phyloP scores from a whole-genome alignment of 2,888 invertebrate genomes.

The Anthoptus insignis region DNA sequence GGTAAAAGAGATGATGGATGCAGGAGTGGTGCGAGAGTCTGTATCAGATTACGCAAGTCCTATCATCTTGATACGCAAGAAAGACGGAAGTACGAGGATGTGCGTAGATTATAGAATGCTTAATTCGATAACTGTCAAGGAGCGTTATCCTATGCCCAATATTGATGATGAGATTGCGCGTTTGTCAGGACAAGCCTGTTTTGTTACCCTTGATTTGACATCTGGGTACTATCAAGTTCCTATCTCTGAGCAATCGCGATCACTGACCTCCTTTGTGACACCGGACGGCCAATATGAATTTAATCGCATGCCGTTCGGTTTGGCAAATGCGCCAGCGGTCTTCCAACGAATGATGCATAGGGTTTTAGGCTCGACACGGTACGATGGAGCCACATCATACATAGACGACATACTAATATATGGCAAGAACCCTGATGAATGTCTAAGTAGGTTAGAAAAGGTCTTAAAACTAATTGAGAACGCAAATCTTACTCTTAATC shows the following conservation, averaged over 20 bases:
- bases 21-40: background rate
- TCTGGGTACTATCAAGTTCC: constrained; percentile 41
- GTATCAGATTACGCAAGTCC: constrained; percentile 26
- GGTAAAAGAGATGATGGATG: background rate
- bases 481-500: constrained; percentile 56
- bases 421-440: constrained; percentile 35
- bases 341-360: constrained; percentile 54
- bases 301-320: constrained; percentile 62
- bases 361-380: constrained; percentile 36
- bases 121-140: constrained; percentile 45
- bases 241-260: constrained; percentile 29
- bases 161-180: constrained; percentile 48
- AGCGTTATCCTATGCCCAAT: constrained; percentile 45
- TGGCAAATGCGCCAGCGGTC: constrained; percentile 59
- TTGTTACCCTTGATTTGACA: too few species aligned
- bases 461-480: constrained; percentile 48
- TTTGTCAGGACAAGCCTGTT: constrained; percentile 42
- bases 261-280: constrained; percentile 61
- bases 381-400: constrained; percentile 41
- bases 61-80: constrained; percentile 37
- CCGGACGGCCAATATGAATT: constrained; percentile 58
- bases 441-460: constrained; percentile 47
- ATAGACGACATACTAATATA: constrained; percentile 52
- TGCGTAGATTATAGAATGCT: constrained; percentile 41
- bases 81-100: constrained; percentile 47